Evolutionary conservation across 2,797 vertebrate genomes (phyloP), one percentile per base, ranked within the genome.

Genomic region (Trachops cirrhosus): DNA sequence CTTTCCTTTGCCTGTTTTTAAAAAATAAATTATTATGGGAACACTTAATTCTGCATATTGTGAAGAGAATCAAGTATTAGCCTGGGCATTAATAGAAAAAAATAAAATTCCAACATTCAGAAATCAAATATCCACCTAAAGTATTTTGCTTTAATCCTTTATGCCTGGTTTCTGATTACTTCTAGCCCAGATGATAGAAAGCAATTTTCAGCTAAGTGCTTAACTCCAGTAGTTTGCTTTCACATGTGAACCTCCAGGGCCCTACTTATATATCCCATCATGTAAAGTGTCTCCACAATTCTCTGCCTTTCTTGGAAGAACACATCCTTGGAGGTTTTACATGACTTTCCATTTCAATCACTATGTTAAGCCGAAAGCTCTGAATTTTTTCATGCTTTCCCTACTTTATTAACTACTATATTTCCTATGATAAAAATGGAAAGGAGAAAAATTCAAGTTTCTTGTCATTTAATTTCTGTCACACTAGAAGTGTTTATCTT

Each of bases 141-240:
- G 39, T 82, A 92, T 86, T 97, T 95, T 93, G 39, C 89, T 94
- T 96, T 97, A 97, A 97, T 97, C 86, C 54, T 96, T 93, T 77
- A 87, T 89, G 86, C 22, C 70, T 95, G 50, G 22, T 12, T 95
- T 97, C 79, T 94, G 93, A 95, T 96, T 97, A 90, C 59, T 96
- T 95, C 92, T 79, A 86, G 86, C 75, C 92, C 71, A 89, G 71
- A 89, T 78, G 83, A 96, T 24, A 92, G 78, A 97, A 96, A 96
- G 95, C 83, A 97, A 95, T 97, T 97, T 97, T 88, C 93, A 95
- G 91, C 92, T 86, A 94, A 96, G 89, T 85, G 71, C 89, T 86
- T 89, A 93, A 93, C 93, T 89, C 79, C 68, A 77, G 73, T 32
- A 54, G 70, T 85, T 87, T 89, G 71, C 78, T 86, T 87, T 94